Evolutionary conservation across 2,113 vertebrate genomes (phyloP), one percentile per base, ranked within the genome.

Genomic region (Atlantisia rogersi): DNA sequence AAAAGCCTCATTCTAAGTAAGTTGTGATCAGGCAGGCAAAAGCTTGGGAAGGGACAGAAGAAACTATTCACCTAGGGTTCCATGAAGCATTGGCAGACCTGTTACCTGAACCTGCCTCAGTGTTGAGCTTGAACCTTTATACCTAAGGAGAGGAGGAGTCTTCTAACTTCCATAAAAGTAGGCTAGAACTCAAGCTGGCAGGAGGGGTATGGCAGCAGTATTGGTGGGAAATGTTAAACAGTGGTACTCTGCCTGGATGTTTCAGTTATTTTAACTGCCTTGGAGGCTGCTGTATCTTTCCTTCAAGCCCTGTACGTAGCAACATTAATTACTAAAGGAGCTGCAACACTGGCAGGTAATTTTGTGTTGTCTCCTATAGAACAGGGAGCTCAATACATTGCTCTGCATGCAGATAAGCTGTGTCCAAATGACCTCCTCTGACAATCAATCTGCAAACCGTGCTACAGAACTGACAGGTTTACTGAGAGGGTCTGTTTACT

Each of bases 1-100:
- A 25, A 46, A 53, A n/a, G 7, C 1, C 37, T 59, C 1, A 1
- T 40, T 29, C n/a, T 15, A 48, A 60, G n/a, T 8, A 48, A 60
- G 31, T 8, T 48, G 24, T 40, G 48, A 8, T 37, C 21, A 56
- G 55, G 5, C 2, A 56, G 58, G 6, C 0, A 5, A 46, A 60
- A 50, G 13, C 2, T 0, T 60, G 28, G 37, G 19, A 39, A 87
- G 46, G 48, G 28, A 15, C 9, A 44, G 46, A 21, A 58, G 42
- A 5, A 53, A 12, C 29, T 50, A 3, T 22, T 40, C 8, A 2
- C 18, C 14, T 50, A 18, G 46, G 55, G 2, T 10, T 37, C 35
- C 9, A 8, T 2, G 10, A 8, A 9, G 11, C 15, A 0, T 12
- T 2, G 63, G 5, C 5, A 2, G 48, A 37, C 15, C 31, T 52